These are phyloP conservation scores for Chiloscyllium punctatum DNA, from an alignment of 2,797 vertebrate genomes.

Conservation along the genomic window DNA sequence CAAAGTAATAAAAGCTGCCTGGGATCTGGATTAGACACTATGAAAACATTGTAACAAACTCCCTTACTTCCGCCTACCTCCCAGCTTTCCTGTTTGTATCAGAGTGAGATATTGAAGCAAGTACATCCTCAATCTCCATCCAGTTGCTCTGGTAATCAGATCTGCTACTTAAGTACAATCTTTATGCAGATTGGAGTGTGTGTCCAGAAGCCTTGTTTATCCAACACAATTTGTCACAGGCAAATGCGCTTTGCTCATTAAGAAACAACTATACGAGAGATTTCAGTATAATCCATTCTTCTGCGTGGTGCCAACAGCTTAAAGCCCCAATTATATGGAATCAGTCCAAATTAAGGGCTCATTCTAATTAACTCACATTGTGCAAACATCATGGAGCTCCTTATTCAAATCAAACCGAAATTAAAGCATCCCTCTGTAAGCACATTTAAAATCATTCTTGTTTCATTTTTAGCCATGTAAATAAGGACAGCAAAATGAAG, in stretches of 20 bases:
- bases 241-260: constrained; percentile 23
- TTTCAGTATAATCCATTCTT: constrained; percentile 20
- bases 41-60: constrained; percentile 12
- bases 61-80: neutral
- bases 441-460: constrained; percentile 23
- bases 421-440: constrained; percentile 30
- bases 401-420: constrained; percentile 37
- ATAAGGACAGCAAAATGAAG: constrained; percentile 15
- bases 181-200: constrained; percentile 29
- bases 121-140: constrained; percentile 9
- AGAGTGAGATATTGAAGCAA: neutral
- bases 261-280: constrained; percentile 33
- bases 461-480: constrained; percentile 28
- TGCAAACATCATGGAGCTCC: constrained; percentile 13
- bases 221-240: constrained; percentile 32
- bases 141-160: neutral
- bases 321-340: constrained; percentile 37
- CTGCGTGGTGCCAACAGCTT: constrained; percentile 7
- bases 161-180: neutral
- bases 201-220: constrained; percentile 25
- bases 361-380: constrained; percentile 27
- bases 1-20: constrained; percentile 6
- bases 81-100: constrained; percentile 9
- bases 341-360: constrained; percentile 31
- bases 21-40: constrained; percentile 31